Evolutionary conservation across 2,113 vertebrate species (phyloP).

Genomic region (Solea senegalensis): DNA sequence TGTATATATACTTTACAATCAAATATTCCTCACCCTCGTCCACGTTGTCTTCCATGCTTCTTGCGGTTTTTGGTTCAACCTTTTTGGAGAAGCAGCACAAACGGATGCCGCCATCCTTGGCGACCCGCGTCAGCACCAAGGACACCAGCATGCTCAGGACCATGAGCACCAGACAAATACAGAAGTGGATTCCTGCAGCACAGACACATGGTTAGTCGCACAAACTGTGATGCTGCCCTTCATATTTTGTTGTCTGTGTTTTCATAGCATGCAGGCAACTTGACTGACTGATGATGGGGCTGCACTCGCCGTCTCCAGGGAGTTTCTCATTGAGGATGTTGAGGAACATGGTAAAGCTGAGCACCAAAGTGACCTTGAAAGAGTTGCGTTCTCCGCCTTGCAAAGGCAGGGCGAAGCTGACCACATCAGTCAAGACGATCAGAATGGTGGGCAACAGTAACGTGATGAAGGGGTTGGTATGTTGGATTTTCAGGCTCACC

Average conservation of each 20-base stretch:
- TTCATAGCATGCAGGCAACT: background rate
- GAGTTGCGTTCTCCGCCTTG: constrained; percentile 73
- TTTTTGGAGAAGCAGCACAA: constrained; percentile 21
- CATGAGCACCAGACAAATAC: constrained; percentile 72
- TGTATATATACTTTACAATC: background rate
- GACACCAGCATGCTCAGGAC: constrained; percentile 77
- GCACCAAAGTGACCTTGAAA: constrained; percentile 83
- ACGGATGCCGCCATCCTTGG: constrained; percentile 49
- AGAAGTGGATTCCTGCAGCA: constrained; percentile 77
- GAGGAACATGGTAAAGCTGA: constrained; percentile 83
- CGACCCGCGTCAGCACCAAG: constrained; percentile 70
- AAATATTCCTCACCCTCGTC: constrained; percentile 46
- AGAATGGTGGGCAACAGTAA: constrained; percentile 75
- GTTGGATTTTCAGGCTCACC: constrained; percentile 60
- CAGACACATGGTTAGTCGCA: background rate
- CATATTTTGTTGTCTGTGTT: background rate
- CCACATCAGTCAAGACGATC: constrained; percentile 71
- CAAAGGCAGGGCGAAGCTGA: constrained; percentile 76
- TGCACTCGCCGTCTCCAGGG: constrained; percentile 69
- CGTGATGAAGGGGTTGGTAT: constrained; percentile 67
- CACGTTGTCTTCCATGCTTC: background rate
- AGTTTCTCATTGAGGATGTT: constrained; percentile 74
- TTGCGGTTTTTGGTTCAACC: background rate
- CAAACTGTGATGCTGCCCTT: background rate
- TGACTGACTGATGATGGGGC: constrained; percentile 77